phyloP scores from a whole-genome alignment of 2,113 vertebrate genomes.

The Micronycteris hirsuta region DNA sequence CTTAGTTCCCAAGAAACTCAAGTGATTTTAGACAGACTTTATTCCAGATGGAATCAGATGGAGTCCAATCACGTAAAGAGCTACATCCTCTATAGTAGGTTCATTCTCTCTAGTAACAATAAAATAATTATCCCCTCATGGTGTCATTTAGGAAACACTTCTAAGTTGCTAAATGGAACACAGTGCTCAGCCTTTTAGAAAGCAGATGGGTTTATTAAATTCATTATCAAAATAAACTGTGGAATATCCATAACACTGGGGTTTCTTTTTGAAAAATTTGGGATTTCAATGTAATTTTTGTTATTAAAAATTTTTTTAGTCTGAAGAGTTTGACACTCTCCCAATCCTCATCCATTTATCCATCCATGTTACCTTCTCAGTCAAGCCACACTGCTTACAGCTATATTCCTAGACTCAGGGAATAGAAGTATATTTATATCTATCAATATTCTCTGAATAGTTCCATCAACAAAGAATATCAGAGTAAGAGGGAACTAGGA shows the following conservation, averaged over 20 bases:
- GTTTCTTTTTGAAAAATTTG: slow-evolving; percentile 2
- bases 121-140: background rate
- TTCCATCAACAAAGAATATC: background rate
- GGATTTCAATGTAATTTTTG: background rate
- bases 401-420: background rate
- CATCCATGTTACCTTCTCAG: background rate
- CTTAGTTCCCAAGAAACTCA: background rate
- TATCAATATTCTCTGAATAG: background rate
- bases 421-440: background rate
- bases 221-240: background rate
- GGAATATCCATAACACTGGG: background rate
- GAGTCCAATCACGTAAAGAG: background rate
- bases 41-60: background rate
- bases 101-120: slow-evolving; percentile 16
- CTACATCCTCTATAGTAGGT: background rate
- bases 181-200: background rate
- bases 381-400: background rate
- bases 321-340: background rate
- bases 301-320: background rate
- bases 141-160: background rate
- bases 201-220: background rate
- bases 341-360: background rate
- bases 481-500: background rate
- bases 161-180: background rate
- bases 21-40: background rate